Conservation (phyloP, 2,113 vertebrate species). For the Pleuronectes platessa region DNA sequence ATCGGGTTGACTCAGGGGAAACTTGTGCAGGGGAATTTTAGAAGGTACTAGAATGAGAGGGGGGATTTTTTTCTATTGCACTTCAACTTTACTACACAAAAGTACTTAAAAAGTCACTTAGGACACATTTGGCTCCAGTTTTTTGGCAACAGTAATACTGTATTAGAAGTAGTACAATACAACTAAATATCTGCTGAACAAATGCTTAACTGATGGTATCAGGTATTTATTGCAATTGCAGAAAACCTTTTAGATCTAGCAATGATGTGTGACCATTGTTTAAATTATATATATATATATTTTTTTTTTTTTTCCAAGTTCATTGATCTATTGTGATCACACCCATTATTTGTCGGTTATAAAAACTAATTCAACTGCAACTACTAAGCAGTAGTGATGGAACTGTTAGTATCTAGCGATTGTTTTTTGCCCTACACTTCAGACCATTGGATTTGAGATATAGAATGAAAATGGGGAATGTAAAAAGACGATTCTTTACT, state of each 20-base stretch:
- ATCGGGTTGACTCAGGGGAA: conserved; percentile 76
- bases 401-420: background rate
- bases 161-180: conserved; percentile 17
- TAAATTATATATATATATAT: no score
- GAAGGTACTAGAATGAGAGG: conserved; percentile 44
- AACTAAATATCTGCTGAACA: conserved; percentile 11
- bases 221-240: background rate
- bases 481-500: no score
- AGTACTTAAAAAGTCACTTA: conserved; percentile 25
- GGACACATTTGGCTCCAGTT: conserved; percentile 6
- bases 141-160: conserved; percentile 4
- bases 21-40: conserved; percentile 64
- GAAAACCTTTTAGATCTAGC: no score
- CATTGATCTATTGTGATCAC: background rate
- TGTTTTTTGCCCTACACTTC: background rate
- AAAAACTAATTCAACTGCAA: background rate
- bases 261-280: no score
- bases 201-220: background rate
- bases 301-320: no score
- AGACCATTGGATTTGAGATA: no score
- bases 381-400: background rate
- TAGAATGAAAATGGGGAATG: no score
- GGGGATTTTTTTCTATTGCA: conserved; percentile 42
- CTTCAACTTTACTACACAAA: conserved; percentile 43
- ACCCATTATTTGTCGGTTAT: background rate